phyloP scores from a whole-genome alignment of 2,113 vertebrate species.

The Calidris pygmaea region DNA sequence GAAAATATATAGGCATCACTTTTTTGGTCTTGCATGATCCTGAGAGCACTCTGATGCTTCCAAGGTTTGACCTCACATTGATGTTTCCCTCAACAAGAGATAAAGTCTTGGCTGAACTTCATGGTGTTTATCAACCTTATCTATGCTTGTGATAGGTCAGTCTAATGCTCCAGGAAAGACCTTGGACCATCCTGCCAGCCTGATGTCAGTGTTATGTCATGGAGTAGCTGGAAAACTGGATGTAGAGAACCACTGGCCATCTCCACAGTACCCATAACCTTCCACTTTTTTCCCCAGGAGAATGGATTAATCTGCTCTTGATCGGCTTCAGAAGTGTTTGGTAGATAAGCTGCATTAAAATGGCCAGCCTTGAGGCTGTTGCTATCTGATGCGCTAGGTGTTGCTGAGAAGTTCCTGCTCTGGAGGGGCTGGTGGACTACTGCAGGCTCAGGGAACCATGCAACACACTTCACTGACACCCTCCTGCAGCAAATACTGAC shows the following conservation, averaged over 20 bases:
- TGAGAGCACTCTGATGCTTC: background rate
- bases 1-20: background rate
- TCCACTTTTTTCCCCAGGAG: background rate
- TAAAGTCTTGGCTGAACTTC: background rate
- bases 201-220: background rate
- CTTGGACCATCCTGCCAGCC: background rate
- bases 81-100: background rate
- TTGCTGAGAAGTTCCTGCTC: background rate
- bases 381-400: background rate
- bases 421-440: background rate
- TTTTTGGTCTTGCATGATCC: background rate
- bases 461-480: background rate
- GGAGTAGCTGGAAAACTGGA: background rate
- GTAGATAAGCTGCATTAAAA: background rate
- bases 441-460: background rate
- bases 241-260: background rate
- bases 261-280: rapidly evolving
- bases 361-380: background rate
- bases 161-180: background rate
- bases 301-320: background rate
- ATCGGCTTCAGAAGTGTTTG: background rate
- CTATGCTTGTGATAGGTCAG: background rate
- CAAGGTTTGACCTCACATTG: background rate
- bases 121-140: background rate
- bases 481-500: background rate